These are phyloP conservation scores for Euwallacea fornicatus DNA, from an alignment of 1,140 invertebrate genomes.

Conservation along the genomic window DNA sequence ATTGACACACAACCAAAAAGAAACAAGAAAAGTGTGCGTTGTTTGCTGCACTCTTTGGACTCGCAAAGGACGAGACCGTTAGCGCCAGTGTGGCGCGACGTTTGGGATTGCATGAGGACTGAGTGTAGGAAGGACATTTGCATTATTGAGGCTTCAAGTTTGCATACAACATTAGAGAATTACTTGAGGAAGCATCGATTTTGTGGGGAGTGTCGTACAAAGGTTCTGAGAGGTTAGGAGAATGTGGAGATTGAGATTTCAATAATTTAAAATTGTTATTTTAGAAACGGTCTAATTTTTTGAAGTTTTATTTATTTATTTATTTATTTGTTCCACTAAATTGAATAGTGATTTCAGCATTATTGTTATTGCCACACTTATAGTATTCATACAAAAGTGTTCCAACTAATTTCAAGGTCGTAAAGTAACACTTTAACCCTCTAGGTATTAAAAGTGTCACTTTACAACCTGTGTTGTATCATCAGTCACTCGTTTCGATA, in stretches of 20 bases:
- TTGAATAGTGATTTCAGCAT: conserved; percentile 57
- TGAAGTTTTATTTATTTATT: no score
- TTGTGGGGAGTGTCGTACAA: conserved; percentile 88
- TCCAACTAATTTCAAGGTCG: no score
- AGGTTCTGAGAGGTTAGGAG: conserved; percentile 62
- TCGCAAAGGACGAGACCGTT: conserved; percentile 75
- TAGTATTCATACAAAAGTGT: no score
- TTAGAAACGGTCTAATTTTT: no score
- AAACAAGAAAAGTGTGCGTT: conserved; percentile 84
- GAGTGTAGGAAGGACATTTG: conserved; percentile 84
- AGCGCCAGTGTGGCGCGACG: conserved; percentile 72
- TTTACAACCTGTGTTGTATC: no score
- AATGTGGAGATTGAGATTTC: no score
- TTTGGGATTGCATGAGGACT: conserved; percentile 85
- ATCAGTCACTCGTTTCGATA: no score
- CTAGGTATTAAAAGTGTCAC: no score
- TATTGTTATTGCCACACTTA: no score
- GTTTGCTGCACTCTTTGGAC: conserved; percentile 84
- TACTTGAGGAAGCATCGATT: conserved; percentile 92
- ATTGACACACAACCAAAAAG: conserved; percentile 76
- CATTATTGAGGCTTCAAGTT: conserved; percentile 77
- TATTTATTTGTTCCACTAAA: conserved; percentile 59
- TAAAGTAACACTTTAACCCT: no score
- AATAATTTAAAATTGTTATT: no score
- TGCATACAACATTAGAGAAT: conserved; percentile 82